Evolutionary conservation across 2,888 invertebrate genomes (phyloP), one percentile per base, ranked within the genome.

Genomic region (Autographa pulchrina): DNA sequence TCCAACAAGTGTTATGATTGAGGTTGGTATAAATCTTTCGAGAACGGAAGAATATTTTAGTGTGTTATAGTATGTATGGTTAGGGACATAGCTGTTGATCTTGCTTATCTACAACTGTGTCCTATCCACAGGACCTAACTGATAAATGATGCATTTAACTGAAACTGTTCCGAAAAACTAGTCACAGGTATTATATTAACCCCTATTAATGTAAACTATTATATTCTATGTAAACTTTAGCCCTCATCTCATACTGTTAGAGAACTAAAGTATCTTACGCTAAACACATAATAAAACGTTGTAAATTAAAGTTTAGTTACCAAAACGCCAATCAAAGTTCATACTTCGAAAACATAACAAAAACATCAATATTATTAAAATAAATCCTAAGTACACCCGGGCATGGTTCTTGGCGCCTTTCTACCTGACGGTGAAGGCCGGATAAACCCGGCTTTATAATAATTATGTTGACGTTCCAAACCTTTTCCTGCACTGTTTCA

Each of bases 1-100:
- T 65, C 65, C 38, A 52, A 65, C 48, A 62, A 62, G 62, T 76
- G 41, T 66, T 77, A 60, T 65, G 35, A 35, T 6, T 25, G 48
- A 48, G 41, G 41, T 76, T 63, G 63, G 52, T 25, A 68, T 77
- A 71, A 79, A 68, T 76, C 20, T 76, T 76, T 52, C 20, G 18
- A 43, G 16, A 25, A 25, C 1, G 25, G 3, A 25, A 2, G 25
- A 25, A 25, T 2, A 25, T 3, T 25, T 25, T 25, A 25, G 25
- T 25, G 3, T 25, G 25, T 3, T 25, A n/a, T n/a, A n/a, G n/a
- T n/a, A n/a, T n/a, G n/a, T n/a, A n/a, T n/a, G n/a, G n/a, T n/a
- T n/a, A n/a, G n/a, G n/a, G 25, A 25, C 25, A 25, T 25, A 3
- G 3, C 25, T 25, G 3, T 25, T 25, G 25, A 3, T 25, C 25